Conservation (phyloP, 2,797 vertebrate genomes). For the Peromyscus attwateri region DNA sequence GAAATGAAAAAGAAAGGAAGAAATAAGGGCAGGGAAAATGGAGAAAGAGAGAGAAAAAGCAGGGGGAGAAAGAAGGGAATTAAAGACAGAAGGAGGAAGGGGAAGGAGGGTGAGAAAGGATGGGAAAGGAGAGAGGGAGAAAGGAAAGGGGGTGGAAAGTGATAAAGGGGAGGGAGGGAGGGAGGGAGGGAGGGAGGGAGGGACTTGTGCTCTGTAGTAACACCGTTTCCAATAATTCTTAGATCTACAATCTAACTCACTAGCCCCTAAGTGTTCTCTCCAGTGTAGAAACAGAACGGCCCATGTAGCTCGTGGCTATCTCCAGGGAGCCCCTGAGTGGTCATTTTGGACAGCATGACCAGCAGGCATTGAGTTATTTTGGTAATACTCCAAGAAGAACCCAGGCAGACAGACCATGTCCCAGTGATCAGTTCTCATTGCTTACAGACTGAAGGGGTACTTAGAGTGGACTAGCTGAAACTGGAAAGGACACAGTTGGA, state of each 20-base stretch:
- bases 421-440: neutral
- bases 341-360: neutral
- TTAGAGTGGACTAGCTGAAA: neutral
- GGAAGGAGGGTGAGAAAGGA: neutral
- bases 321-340: neutral
- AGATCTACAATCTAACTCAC: neutral
- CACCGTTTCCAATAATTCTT: neutral
- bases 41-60: neutral
- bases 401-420: neutral
- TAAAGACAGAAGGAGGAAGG: neutral
- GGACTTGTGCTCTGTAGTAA: neutral
- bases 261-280: neutral
- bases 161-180: rapidly evolving
- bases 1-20: neutral
- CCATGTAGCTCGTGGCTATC: neutral
- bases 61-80: neutral
- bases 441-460: neutral
- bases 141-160: neutral
- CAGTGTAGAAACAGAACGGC: neutral
- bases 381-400: neutral
- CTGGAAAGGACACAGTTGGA: neutral
- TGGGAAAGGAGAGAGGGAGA: too few relatives aligned
- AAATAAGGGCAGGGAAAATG: neutral
- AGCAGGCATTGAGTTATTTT: neutral
- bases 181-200: too few relatives aligned